Conservation (phyloP, 2,113 vertebrate species). For the Scomber colias region DNA sequence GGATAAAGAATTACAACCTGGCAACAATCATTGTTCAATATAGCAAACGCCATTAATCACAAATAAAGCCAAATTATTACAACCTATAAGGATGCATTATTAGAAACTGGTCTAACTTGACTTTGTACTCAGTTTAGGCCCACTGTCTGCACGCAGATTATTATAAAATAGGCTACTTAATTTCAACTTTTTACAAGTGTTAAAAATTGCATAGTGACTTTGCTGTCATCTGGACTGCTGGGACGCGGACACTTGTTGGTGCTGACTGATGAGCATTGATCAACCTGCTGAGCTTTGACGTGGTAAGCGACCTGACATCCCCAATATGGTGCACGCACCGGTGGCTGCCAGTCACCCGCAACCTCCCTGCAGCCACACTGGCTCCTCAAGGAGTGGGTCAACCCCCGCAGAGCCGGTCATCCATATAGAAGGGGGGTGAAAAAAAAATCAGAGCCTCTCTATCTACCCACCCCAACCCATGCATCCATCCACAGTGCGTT, state of each 20-base stretch:
- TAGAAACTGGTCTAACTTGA: too few relatives aligned
- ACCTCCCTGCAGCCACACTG: slow-evolving; percentile 55
- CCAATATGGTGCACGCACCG: slow-evolving; percentile 67
- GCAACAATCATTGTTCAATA: too few relatives aligned
- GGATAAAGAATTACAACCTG: too few relatives aligned
- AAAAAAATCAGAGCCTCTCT: not conserved
- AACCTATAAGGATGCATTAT: too few relatives aligned
- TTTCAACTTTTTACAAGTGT: not conserved
- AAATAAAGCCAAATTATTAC: too few relatives aligned
- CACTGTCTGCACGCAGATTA: too few relatives aligned
- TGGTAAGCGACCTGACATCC: slow-evolving; percentile 62
- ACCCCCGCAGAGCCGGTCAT: slow-evolving; percentile 61
- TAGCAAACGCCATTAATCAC: too few relatives aligned
- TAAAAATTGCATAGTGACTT: not conserved
- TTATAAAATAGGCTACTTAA: too few relatives aligned
- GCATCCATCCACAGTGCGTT: slow-evolving; percentile 69
- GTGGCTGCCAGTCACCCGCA: slow-evolving; percentile 71
- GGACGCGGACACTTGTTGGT: slow-evolving; percentile 66
- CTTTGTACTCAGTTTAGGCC: too few relatives aligned
- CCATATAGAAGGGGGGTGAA: slow-evolving; percentile 36
- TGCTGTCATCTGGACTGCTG: not conserved
- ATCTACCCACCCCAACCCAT: not conserved
- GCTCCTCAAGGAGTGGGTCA: slow-evolving; percentile 58
- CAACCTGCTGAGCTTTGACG: slow-evolving; percentile 62
- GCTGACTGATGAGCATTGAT: slow-evolving; percentile 47